Evolutionary conservation across 1,140 invertebrate genomes (phyloP), one percentile per base, ranked within the genome.

Genomic region (Wasmannia auropunctata): DNA sequence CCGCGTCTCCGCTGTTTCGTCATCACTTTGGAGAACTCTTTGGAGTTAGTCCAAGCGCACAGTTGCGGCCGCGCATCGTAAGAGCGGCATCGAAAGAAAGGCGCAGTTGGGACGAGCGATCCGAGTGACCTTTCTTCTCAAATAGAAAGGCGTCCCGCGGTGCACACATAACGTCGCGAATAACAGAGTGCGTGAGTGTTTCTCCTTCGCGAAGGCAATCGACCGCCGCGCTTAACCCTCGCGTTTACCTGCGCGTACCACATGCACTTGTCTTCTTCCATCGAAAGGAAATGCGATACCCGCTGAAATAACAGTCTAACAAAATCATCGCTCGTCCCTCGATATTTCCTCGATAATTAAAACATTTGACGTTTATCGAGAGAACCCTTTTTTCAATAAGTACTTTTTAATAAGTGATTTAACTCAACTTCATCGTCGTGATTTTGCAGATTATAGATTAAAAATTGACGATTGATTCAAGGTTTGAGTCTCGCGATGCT

Each of bases 111-210:
- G 67, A 60, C 10, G 46, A 62, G 74, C 83, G n/a, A 72, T 80
- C 76, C 60, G 46, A 84, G 79, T 88, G 58, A 87, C 86, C 86
- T 87, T 87, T 87, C 79, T 87, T 87, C 80, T 84, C 86, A 83
- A 88, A 88, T 88, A 84, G 74, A 86, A 88, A 88, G 86, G 85
- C 56, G 37, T 85, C 69, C 67, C 51, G 67, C 79, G 22, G 40
- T 19, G 51, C 49, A 28, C 16, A 28, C 49, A 58, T 19, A 62
- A 49, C 19, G 56, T 22, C 31, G 56, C 72, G 72, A 77, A 58
- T 81, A 81, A 72, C 79, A 76, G n/a, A n/a, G 49, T 74, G 58
- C 69, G 72, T 56, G 70, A 83, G 34, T 65, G 72, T 85, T 76
- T 75, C 70, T 85, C 31, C n/a, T 77, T 54, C 58, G 81, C 40